Percentiles rank a stretch among this genome's conserved stretches.
phyloP scores from a whole-genome alignment of 2,888 invertebrate species.

The Erynnis tages region DNA sequence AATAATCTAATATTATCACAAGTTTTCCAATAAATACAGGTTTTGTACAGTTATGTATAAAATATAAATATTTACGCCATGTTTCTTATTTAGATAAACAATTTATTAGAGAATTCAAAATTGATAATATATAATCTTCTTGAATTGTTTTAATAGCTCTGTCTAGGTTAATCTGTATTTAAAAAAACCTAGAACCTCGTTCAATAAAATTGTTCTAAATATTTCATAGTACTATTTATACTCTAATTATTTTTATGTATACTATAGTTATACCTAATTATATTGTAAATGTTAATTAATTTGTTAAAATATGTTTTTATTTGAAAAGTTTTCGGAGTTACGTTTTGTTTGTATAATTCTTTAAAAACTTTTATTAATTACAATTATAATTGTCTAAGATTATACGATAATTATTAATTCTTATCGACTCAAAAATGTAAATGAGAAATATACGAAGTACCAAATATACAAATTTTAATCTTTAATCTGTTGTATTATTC shows the following conservation, averaged over 20 bases:
- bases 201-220: constrained; percentile 78
- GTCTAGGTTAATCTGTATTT: constrained; percentile 54
- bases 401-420: constrained; percentile 72
- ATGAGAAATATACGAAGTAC: constrained; percentile 80
- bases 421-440: constrained; percentile 77
- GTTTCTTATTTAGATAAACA: constrained; percentile 23
- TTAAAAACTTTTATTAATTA: constrained; percentile 53
- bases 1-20: constrained; percentile 32
- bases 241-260: constrained; percentile 35
- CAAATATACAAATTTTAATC: constrained; percentile 82
- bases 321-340: constrained; percentile 51
- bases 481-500: constrained; percentile 51
- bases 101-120: constrained; percentile 50
- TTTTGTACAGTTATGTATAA: constrained; percentile 47
- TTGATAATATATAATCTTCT: constrained; percentile 32
- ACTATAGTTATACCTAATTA: constrained; percentile 48
- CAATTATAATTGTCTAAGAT: constrained; percentile 64
- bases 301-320: constrained; percentile 70
- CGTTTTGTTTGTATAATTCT: constrained; percentile 71
- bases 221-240: constrained; percentile 55
- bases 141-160: constrained; percentile 49
- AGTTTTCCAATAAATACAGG: constrained; percentile 44
- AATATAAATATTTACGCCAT: constrained; percentile 32
- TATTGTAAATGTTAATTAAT: constrained; percentile 55
- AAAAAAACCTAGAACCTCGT: constrained; percentile 61